Evolutionary conservation across 2,888 invertebrate species (phyloP).

Genomic region (Philhelius pedissequus): DNA sequence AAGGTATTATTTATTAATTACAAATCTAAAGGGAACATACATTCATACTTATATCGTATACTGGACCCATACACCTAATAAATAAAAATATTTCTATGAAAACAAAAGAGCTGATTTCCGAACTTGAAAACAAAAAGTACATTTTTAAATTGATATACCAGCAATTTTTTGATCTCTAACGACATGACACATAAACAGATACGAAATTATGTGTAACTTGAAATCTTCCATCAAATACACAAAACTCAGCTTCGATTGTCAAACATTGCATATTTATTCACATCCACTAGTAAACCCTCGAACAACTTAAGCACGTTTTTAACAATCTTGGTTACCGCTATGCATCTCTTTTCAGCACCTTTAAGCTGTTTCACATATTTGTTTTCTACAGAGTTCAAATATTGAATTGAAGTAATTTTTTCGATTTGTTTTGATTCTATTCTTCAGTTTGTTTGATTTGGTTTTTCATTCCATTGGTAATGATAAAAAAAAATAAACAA

Average conservation of each 20-base stretch:
- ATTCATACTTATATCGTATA: too few relatives aligned
- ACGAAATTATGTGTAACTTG: not conserved
- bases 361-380: conserved; percentile 2
- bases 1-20: too few relatives aligned
- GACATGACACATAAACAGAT: not conserved
- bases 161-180: not conserved
- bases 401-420: conserved; percentile 60
- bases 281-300: conserved; percentile 8
- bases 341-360: conserved; percentile 40
- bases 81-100: not conserved
- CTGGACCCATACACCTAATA: too few relatives aligned
- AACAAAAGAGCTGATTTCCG: conserved; percentile 2
- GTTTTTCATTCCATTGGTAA: conserved; percentile 44
- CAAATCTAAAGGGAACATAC: too few relatives aligned
- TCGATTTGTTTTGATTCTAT: conserved; percentile 67
- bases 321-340: conserved; percentile 24
- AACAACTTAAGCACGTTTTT: conserved; percentile 49
- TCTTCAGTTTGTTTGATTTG: conserved; percentile 61
- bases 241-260: not conserved
- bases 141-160: not conserved
- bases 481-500: not conserved
- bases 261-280: not conserved
- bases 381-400: conserved; percentile 49
- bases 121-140: not conserved
- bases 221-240: not conserved